phyloP scores from a whole-genome alignment of 2,888 invertebrate species.

The Callosobruchus maculatus region DNA sequence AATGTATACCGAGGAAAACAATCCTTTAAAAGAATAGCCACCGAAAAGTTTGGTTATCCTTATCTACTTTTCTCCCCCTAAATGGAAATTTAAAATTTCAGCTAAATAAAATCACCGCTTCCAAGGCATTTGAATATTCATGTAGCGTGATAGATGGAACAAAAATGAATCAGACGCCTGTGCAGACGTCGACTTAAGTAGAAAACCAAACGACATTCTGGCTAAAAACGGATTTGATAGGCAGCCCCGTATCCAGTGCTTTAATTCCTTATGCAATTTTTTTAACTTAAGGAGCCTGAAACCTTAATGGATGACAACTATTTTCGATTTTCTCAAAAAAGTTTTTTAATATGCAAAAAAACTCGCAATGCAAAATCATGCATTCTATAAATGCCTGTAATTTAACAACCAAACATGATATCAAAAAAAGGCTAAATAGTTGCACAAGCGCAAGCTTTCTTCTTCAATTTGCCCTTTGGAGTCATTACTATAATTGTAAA shows the following conservation, averaged over 20 bases:
- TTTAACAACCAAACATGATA: too few relatives aligned
- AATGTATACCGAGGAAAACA: background rate
- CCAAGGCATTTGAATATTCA: constrained; percentile 22
- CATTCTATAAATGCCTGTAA: too few relatives aligned
- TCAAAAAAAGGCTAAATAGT: too few relatives aligned
- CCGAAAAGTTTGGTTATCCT: background rate
- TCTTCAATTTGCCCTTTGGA: too few relatives aligned
- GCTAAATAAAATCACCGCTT: background rate
- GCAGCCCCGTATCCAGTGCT: background rate
- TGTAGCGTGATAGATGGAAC: constrained; percentile 24
- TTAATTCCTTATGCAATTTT: background rate
- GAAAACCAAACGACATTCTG: background rate
- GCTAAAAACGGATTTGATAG: background rate
- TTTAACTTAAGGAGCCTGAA: too few relatives aligned
- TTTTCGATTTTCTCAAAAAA: too few relatives aligned
- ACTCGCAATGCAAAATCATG: too few relatives aligned
- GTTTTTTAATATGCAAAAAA: too few relatives aligned
- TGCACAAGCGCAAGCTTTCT: too few relatives aligned
- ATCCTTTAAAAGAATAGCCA: background rate
- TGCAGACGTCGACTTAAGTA: background rate
- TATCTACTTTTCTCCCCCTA: background rate
- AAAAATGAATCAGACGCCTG: constrained; percentile 25
- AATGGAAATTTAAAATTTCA: background rate
- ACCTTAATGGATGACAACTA: too few relatives aligned
- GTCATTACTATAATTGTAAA: too few relatives aligned